Conservation (phyloP, 2,113 vertebrate species). For the Marmota flaviventris region DNA sequence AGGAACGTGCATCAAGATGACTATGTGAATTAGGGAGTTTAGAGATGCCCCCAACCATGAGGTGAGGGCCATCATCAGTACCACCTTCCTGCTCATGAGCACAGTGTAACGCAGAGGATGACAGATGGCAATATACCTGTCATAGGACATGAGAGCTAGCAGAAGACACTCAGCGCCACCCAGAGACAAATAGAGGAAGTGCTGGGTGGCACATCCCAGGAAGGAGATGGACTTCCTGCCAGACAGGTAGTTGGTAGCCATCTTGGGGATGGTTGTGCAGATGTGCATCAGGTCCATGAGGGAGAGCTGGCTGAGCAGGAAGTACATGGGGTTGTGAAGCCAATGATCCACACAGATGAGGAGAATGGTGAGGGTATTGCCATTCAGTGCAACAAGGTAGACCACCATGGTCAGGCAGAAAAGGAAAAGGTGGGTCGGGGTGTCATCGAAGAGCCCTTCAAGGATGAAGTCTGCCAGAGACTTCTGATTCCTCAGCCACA, state of each 20-base stretch:
- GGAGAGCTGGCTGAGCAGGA: constrained; percentile 46
- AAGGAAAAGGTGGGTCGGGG: neutral
- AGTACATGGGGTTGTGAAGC: constrained; percentile 71
- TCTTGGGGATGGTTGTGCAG: too few relatives aligned
- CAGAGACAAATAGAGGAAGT: constrained; percentile 53
- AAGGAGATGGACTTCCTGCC: constrained; percentile 11
- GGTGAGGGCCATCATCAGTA: too few relatives aligned
- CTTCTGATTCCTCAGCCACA: constrained; percentile 41
- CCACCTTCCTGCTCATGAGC: too few relatives aligned
- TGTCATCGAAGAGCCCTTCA: constrained; percentile 72
- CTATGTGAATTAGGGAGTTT: neutral
- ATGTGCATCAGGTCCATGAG: too few relatives aligned
- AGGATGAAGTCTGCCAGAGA: constrained; percentile 67
- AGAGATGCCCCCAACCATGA: neutral
- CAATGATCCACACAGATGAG: constrained; percentile 25
- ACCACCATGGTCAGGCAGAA: neutral
- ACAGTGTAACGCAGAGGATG: too few relatives aligned
- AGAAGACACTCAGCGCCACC: too few relatives aligned
- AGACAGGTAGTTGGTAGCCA: too few relatives aligned
- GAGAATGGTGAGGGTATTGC: constrained; percentile 65
- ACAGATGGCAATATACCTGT: too few relatives aligned
- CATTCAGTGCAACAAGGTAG: constrained; percentile 47
- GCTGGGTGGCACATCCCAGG: constrained; percentile 65
- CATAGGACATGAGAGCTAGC: too few relatives aligned
- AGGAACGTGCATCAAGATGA: too few relatives aligned